phyloP scores from a whole-genome alignment of 2,888 invertebrate genomes.

The Ectemnius cavifrons region DNA sequence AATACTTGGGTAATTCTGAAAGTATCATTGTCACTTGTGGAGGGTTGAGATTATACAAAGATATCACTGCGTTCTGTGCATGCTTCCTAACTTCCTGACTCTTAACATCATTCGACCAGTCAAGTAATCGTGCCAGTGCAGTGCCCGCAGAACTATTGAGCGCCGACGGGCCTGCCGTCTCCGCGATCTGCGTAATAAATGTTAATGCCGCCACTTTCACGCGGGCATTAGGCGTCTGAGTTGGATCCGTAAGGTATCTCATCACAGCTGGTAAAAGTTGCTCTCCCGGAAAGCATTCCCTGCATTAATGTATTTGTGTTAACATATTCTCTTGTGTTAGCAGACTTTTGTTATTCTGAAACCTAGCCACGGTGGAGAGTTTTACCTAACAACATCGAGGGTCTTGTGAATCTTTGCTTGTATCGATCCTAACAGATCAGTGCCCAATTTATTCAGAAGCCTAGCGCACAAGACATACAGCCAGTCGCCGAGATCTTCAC shows the following conservation, averaged over 20 bases:
- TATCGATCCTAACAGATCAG: conserved; percentile 94
- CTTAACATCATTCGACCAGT: conserved; percentile 84
- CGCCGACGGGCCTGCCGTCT: conserved; percentile 80
- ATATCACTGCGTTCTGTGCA: conserved; percentile 85
- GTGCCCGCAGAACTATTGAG: conserved; percentile 70
- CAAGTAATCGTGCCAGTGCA: conserved; percentile 72
- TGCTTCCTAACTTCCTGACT: conserved; percentile 84
- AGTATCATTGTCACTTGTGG: conserved; percentile 92
- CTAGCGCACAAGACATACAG: conserved; percentile 93
- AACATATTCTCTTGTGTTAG: too few species aligned
- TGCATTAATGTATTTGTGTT: conserved; percentile 59
- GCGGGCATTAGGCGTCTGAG: conserved; percentile 93
- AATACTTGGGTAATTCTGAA: conserved; percentile 85
- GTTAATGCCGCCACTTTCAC: conserved; percentile 88
- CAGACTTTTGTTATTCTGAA: too few species aligned
- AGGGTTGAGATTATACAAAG: conserved; percentile 94
- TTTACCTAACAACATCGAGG: conserved; percentile 86
- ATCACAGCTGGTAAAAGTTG: conserved; percentile 81
- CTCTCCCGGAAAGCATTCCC: conserved; percentile 82
- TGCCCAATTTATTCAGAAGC: conserved; percentile 92
- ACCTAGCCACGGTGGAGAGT: conserved; percentile 1
- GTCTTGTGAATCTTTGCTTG: conserved; percentile 94
- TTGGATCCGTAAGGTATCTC: conserved; percentile 92
- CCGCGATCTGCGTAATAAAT: conserved; percentile 83
- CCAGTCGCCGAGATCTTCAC: conserved; percentile 94